Evolutionary conservation across 2,888 invertebrate genomes (phyloP).

Genomic region (Ochropacha duplaris): DNA sequence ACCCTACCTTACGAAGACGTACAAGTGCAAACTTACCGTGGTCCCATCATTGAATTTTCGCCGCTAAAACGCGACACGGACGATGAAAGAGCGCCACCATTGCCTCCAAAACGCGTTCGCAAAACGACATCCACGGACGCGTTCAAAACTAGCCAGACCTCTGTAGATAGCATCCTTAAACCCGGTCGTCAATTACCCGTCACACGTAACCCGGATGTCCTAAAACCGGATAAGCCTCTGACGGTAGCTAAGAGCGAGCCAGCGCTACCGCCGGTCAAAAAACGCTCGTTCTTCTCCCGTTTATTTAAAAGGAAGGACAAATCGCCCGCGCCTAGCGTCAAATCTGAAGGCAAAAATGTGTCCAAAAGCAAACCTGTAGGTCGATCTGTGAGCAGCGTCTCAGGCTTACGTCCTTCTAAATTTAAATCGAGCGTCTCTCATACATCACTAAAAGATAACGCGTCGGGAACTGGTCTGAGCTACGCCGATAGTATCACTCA

Average conservation of each 20-base stretch:
- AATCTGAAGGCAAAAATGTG: conserved; percentile 59
- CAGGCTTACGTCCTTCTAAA: conserved; percentile 81
- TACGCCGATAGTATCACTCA: conserved; percentile 85
- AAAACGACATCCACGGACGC: conserved; percentile 70
- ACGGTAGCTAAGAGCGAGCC: conserved; percentile 67
- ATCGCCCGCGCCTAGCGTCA: conserved; percentile 73
- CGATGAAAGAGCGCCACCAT: conserved; percentile 87
- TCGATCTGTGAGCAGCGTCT: conserved; percentile 84
- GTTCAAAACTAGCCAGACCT: conserved; percentile 70
- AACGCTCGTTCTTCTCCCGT: conserved; percentile 75
- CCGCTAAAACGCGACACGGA: conserved; percentile 81
- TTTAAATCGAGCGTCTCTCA: conserved; percentile 71
- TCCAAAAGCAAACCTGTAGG: conserved; percentile 74
- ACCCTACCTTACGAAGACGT: conserved; percentile 84
- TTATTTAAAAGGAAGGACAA: conserved; percentile 71
- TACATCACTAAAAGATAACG: conserved; percentile 69
- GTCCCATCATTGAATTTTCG: conserved; percentile 79
- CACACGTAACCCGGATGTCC: conserved; percentile 45
- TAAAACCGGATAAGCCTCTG: conserved; percentile 33
- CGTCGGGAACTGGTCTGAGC: conserved; percentile 66
- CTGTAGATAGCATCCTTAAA: conserved; percentile 66
- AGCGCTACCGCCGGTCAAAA: conserved; percentile 71
- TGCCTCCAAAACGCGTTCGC: conserved; percentile 91
- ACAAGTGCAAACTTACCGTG: conserved; percentile 70
- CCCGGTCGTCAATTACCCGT: conserved; percentile 64